Conservation (phyloP, 53 echinoderm and acorn worm genomes). For the Luidia sarsii region DNA sequence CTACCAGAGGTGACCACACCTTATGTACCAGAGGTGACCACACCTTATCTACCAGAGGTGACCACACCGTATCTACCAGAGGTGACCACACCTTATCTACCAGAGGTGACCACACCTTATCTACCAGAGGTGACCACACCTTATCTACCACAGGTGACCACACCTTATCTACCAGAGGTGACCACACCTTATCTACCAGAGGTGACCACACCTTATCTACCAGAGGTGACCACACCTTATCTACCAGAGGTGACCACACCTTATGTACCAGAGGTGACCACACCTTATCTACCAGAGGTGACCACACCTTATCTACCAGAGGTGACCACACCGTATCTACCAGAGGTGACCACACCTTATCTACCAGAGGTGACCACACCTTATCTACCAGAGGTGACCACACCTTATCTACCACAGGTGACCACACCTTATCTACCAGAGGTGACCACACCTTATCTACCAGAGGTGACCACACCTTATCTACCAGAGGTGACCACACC, state of each 20-base stretch:
- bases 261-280: not conserved
- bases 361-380: conserved; percentile 6
- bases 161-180: not conserved
- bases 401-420: not conserved
- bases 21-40: conserved; percentile 1
- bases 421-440: not conserved
- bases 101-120: not conserved
- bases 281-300: not conserved
- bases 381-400: not conserved
- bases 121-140: conserved; percentile 11
- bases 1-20: conserved; percentile 5
- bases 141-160: conserved; percentile 3
- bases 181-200: conserved; percentile 9
- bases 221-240: conserved; percentile 1
- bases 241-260: not conserved
- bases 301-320: conserved; percentile 1
- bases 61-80: not conserved
- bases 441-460: conserved; percentile 4
- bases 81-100: conserved; percentile 1
- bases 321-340: conserved; percentile 5
- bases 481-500: conserved; percentile 7
- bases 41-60: not conserved
- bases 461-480: conserved; percentile 19
- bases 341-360: not conserved
- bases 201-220: conserved; percentile 5